Evolutionary conservation across 2,888 invertebrate genomes (phyloP).

Genomic region (Pseudanteris insignis): DNA sequence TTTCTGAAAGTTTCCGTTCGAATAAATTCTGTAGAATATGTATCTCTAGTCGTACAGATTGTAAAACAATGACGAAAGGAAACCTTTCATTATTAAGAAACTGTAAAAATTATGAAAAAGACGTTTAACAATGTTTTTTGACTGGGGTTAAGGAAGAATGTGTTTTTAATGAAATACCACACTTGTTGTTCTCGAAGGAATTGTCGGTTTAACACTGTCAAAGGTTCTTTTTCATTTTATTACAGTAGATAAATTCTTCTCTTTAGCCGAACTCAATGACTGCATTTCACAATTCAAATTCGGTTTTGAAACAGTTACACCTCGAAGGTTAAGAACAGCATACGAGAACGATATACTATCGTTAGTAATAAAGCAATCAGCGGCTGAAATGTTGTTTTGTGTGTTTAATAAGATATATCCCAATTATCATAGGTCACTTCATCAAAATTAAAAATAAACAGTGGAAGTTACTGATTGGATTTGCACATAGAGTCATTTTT

Average conservation of each 20-base stretch:
- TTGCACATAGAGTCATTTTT: conserved; percentile 18
- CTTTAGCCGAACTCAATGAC: conserved; percentile 11
- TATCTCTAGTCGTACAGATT: conserved; percentile 11
- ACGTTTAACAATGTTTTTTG: too few relatives aligned
- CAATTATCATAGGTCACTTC: conserved; percentile 25
- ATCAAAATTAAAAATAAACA: conserved; percentile 14
- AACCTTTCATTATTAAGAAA: neutral
- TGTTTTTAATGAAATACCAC: conserved; percentile 20
- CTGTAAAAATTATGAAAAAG: conserved; percentile 12
- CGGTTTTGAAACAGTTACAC: conserved; percentile 10
- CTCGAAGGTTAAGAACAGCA: conserved; percentile 1
- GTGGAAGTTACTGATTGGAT: conserved; percentile 27
- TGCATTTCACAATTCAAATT: conserved; percentile 16
- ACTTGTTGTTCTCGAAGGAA: conserved; percentile 26
- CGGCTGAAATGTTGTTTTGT: conserved; percentile 29
- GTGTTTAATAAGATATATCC: conserved; percentile 25
- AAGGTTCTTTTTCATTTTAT: conserved; percentile 18
- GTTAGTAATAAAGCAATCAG: conserved; percentile 26
- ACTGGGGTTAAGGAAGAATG: conserved; percentile 31
- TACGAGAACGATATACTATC: conserved; percentile 3
- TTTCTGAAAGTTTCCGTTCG: conserved; percentile 6
- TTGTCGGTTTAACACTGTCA: conserved; percentile 11
- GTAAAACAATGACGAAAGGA: conserved; percentile 32
- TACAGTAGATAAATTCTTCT: conserved; percentile 6
- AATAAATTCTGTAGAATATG: conserved; percentile 15